Conservation (phyloP, 2,113 vertebrate species). For the Sylvia atricapilla region DNA sequence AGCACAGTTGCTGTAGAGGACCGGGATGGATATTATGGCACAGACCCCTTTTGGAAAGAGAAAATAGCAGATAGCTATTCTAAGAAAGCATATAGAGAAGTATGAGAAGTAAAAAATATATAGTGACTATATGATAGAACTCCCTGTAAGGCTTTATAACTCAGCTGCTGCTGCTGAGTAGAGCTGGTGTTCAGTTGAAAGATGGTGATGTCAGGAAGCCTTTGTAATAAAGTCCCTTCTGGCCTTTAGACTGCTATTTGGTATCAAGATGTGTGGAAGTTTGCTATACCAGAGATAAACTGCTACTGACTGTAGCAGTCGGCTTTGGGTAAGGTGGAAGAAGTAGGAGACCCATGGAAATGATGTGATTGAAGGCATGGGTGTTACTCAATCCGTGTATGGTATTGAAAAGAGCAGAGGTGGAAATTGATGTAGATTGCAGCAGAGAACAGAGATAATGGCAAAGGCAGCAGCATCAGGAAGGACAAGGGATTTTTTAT, state of each 20-base stretch:
- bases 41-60: neutral
- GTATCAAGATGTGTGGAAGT: neutral
- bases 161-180: neutral
- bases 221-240: neutral
- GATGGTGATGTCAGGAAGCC: neutral
- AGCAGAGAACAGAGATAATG: neutral
- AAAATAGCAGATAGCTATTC: neutral
- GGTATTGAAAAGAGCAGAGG: neutral
- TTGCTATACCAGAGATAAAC: neutral
- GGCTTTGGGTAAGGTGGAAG: neutral
- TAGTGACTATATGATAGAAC: neutral
- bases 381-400: neutral
- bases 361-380: neutral
- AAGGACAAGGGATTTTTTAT: neutral
- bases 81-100: neutral
- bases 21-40: neutral
- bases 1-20: neutral
- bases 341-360: neutral
- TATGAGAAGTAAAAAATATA: neutral
- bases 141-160: neutral
- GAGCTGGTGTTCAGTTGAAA: neutral
- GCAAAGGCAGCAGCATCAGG: neutral
- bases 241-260: neutral
- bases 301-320: neutral
- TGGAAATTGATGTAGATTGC: neutral